Percentiles rank a stretch among this genome's conserved stretches.
Conservation (phyloP, 2,888 invertebrate genomes). For the Hofmannophila pseudospretella region DNA sequence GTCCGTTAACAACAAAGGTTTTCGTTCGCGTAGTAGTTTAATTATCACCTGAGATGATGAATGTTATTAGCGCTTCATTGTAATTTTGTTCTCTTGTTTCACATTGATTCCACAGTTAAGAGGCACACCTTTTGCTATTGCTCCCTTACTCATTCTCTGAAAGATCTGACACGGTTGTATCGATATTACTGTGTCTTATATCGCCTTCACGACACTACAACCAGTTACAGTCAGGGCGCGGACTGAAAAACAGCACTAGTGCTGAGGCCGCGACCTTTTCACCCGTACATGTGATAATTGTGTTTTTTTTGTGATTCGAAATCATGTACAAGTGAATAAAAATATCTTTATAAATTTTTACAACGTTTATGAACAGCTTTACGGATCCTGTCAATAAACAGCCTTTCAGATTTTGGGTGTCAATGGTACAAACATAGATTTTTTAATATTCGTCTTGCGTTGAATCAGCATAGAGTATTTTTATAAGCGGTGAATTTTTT, state of each 20-base stretch:
- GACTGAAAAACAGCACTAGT: too few relatives aligned
- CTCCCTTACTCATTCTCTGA: not conserved
- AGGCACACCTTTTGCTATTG: not conserved
- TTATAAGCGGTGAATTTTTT: not conserved
- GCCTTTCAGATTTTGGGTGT: not conserved
- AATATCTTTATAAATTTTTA: too few relatives aligned
- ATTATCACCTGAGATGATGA: constrained; percentile 54
- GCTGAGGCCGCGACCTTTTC: too few relatives aligned
- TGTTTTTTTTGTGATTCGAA: too few relatives aligned
- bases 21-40: constrained; percentile 38
- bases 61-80: constrained; percentile 61
- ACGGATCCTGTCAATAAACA: not conserved
- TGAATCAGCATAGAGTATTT: not conserved
- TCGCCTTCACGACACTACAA: too few relatives aligned
- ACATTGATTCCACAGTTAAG: constrained; percentile 34
- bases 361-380: too few relatives aligned
- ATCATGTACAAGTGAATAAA: too few relatives aligned
- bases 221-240: too few relatives aligned
- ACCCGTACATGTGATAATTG: too few relatives aligned
- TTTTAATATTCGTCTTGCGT: not conserved
- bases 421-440: not conserved
- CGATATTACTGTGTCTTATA: not conserved
- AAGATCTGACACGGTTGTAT: not conserved
- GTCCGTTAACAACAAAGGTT: constrained; percentile 45
- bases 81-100: constrained; percentile 40